Percentiles rank a stretch among this genome's conserved stretches.
Evolutionary conservation across 1,140 invertebrate species (phyloP).

Genomic region (Trypoxylus dichotomus): DNA sequence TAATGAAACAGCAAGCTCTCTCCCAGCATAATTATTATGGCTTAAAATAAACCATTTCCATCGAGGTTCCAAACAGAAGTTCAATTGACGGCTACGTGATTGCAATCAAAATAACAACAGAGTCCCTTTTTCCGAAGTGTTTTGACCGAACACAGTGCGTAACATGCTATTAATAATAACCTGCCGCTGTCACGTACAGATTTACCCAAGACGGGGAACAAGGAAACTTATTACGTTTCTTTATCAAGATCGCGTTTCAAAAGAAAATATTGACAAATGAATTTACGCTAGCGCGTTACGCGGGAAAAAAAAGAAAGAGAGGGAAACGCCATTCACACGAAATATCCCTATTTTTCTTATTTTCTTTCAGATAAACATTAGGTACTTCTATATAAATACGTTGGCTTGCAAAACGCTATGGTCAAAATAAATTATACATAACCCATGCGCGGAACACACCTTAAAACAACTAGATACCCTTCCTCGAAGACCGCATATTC

Average conservation of each 20-base stretch:
- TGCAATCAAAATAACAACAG: too few species aligned
- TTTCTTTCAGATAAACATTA: background rate
- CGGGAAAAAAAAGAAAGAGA: background rate
- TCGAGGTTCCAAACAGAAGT: too few species aligned
- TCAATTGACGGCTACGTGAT: too few species aligned
- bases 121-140: background rate
- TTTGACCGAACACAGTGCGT: background rate
- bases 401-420: background rate
- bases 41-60: too few species aligned
- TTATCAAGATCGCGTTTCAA: background rate
- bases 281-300: background rate
- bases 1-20: too few species aligned
- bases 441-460: slow-evolving; percentile 45
- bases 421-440: slow-evolving; percentile 37
- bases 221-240: background rate
- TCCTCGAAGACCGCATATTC: slow-evolving; percentile 31
- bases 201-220: background rate
- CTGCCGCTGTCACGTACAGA: background rate
- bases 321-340: background rate
- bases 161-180: background rate
- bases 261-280: slow-evolving; percentile 5
- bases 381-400: background rate
- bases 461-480: slow-evolving; percentile 42
- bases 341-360: background rate
- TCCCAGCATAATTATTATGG: too few species aligned